Conservation (phyloP, 2,113 vertebrate genomes). For the Ammospiza caudacuta region DNA sequence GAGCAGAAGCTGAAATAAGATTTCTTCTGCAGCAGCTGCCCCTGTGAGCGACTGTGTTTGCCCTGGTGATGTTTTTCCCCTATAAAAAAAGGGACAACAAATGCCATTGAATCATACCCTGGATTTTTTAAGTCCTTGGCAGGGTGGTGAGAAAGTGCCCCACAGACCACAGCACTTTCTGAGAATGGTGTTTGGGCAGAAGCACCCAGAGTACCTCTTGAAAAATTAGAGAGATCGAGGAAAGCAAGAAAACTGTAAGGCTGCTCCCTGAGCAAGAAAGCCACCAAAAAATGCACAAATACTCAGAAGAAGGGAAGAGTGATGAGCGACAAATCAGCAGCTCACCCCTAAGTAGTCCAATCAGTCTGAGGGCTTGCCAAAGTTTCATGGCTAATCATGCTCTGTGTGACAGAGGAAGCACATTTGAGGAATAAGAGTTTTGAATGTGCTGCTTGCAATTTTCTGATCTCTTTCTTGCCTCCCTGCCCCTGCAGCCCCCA, state of each 20-base stretch:
- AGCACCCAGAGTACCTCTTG: neutral
- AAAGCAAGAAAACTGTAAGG: neutral
- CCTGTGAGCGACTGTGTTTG: rapidly evolving
- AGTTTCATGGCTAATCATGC: conserved; percentile 40
- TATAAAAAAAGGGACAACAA: neutral
- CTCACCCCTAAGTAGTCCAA: neutral
- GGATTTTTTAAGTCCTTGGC: neutral
- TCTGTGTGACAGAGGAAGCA: conserved; percentile 21
- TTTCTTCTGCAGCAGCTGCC: neutral
- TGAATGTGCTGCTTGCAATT: neutral
- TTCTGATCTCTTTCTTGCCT: conserved; percentile 29
- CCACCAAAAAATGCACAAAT: neutral
- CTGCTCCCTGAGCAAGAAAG: neutral
- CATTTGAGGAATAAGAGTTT: conserved; percentile 11
- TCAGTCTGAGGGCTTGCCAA: conserved; percentile 5
- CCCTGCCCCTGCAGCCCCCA: neutral
- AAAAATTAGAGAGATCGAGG: neutral
- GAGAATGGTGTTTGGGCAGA: neutral
- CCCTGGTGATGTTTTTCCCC: neutral
- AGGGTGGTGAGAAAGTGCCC: neutral
- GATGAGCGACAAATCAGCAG: neutral
- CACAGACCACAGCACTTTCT: neutral
- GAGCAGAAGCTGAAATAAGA: conserved; percentile 4
- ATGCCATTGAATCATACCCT: neutral
- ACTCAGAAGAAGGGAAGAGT: neutral